A percentile compares a stretch with the other conserved stretches of the same genome.
These are phyloP conservation scores for Rhynchomys soricoides DNA, from an alignment of 2,113 vertebrate genomes.

Conservation along the genomic window DNA sequence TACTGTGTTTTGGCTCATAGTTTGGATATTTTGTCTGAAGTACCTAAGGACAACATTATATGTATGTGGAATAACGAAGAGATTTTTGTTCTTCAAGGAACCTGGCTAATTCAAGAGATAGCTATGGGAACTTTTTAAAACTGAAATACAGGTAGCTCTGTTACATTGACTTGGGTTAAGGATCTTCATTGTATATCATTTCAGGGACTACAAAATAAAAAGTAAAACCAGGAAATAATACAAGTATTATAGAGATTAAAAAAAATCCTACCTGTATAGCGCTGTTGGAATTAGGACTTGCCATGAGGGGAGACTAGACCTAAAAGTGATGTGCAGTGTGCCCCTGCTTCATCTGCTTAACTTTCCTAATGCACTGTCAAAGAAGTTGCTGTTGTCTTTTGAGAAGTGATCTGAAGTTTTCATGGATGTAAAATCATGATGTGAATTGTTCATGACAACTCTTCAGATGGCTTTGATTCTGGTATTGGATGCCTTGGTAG, in stretches of 20 bases:
- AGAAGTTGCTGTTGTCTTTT: conserved; percentile 72
- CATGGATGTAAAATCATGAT: conserved; percentile 80
- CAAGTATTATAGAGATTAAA: conserved; percentile 62
- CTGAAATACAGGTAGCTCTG: conserved; percentile 85
- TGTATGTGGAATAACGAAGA: conserved; percentile 79
- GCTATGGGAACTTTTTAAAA: conserved; percentile 72
- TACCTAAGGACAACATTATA: conserved; percentile 72
- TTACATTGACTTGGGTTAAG: conserved; percentile 81
- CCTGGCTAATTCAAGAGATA: conserved; percentile 75
- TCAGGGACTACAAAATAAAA: conserved; percentile 82
- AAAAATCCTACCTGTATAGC: conserved; percentile 75
- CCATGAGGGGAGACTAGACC: background rate
- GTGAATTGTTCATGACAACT: conserved; percentile 84
- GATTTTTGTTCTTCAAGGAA: conserved; percentile 67
- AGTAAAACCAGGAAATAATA: conserved; percentile 82
- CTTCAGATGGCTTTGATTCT: conserved; percentile 85
- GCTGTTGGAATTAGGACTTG: conserved; percentile 85
- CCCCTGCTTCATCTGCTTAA: background rate
- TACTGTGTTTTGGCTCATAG: conserved; percentile 62
- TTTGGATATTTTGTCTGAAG: conserved; percentile 76
- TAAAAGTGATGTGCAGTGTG: background rate
- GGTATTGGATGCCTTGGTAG: conserved; percentile 75
- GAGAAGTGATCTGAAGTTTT: conserved; percentile 84
- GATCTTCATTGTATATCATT: conserved; percentile 79
- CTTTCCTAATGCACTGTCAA: background rate